Evolutionary conservation across 1,140 invertebrate genomes (phyloP), one percentile per base, ranked within the genome.

Genomic region (Caenorhabditis briggsae): DNA sequence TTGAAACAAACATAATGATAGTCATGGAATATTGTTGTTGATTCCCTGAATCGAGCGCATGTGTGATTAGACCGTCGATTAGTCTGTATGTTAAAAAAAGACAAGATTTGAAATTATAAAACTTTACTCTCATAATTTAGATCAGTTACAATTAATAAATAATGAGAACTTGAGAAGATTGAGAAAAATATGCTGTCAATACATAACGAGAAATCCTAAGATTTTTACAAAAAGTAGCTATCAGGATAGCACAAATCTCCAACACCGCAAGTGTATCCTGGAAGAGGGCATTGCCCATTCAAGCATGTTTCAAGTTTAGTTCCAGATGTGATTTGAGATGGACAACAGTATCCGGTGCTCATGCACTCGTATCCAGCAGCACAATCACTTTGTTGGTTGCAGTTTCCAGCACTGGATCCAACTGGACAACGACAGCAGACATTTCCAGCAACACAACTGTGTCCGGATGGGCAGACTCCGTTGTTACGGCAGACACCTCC

Each of bases 171-270:
- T 14, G 56, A 58, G 56, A 58, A 64, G 23, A 18, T n/a, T 48
- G n/a, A 74, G 14, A 11, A 48, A 46, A 74, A 16, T 48, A 48
- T 16, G 46, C 46, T 2, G 20, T 64, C 23, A 25, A 64, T 64
- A 64, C 59, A 33, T 64, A 64, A 64, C 8, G 16, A 53, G 50
- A 5, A 53, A 53, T 12, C 11, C 2, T 11, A 14, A 16, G 16
- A 53, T 53, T 53, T 20, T 78, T 50, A 78, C 70, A 78, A 78
- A n/a, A 78, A 78, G n/a, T 78, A 78, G n/a, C 70, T 78, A n/a
- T 78, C 70, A 6, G 70, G 70, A 50, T 78, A 78, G 14, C 70
- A 78, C 43, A 78, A 50, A 41, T 78, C 46, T 78, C 70, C 70
- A 25, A 78, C 46, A 20, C 70, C 70, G 23, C 70, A 78, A 25